phyloP scores from a whole-genome alignment of 2,888 invertebrate genomes.

The Ceramica pisi region DNA sequence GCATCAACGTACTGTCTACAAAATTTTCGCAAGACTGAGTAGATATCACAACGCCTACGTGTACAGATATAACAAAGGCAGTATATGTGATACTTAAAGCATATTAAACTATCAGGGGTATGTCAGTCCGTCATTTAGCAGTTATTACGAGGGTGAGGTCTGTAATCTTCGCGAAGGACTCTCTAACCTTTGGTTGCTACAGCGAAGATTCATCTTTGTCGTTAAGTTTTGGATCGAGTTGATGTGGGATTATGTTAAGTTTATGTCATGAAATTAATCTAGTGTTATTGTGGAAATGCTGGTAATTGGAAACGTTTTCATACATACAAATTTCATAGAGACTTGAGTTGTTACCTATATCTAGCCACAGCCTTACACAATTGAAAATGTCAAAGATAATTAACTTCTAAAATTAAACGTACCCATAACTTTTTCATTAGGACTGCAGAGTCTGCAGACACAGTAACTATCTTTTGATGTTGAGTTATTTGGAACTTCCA shows the following conservation, averaged over 20 bases:
- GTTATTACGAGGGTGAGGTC: constrained; percentile 72
- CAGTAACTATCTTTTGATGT: too few relatives aligned
- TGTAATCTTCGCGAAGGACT: constrained; percentile 43
- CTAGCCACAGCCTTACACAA: too few relatives aligned
- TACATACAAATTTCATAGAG: too few relatives aligned
- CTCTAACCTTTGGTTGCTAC: neutral
- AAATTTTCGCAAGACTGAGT: neutral
- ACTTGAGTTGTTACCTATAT: too few relatives aligned
- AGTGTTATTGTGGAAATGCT: too few relatives aligned
- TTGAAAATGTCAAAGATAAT: too few relatives aligned
- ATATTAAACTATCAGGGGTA: constrained; percentile 73
- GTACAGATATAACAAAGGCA: neutral
- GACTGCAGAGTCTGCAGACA: too few relatives aligned
- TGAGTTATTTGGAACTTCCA: too few relatives aligned
- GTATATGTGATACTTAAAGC: constrained; percentile 45
- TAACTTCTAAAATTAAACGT: too few relatives aligned
- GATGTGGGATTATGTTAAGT: neutral
- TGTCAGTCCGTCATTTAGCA: constrained; percentile 74
- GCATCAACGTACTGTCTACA: neutral
- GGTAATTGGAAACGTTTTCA: too few relatives aligned
- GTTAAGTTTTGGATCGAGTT: constrained; percentile 10
- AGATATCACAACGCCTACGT: neutral
- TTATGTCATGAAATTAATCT: too few relatives aligned
- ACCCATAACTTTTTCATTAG: too few relatives aligned
- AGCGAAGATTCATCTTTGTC: constrained; percentile 5